Percentiles rank a stretch among this genome's conserved stretches.
phyloP scores from a whole-genome alignment of 1,140 invertebrate species.

The Lithobius niger region DNA sequence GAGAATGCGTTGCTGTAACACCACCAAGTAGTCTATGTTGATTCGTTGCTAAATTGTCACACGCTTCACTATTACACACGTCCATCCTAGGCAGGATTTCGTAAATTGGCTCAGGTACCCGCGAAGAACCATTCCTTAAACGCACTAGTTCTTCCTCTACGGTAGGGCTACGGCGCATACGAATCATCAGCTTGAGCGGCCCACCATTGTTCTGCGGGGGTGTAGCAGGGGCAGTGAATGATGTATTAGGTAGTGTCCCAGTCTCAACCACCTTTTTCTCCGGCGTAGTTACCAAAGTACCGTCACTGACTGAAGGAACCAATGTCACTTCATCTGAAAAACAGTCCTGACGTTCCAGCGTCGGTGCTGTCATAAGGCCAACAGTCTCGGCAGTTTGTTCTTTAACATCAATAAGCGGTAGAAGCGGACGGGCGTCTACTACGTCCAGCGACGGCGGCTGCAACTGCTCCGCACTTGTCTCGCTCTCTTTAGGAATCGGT shows the following conservation, averaged over 20 bases:
- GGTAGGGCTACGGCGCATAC: slow-evolving; percentile 72
- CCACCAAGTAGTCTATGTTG: too few species aligned
- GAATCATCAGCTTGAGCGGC: slow-evolving; percentile 59
- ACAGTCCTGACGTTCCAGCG: neutral
- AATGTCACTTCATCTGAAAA: slow-evolving; percentile 13
- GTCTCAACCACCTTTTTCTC: too few species aligned
- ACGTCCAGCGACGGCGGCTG: too few species aligned
- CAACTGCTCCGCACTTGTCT: too few species aligned
- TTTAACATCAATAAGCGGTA: too few species aligned
- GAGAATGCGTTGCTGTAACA: neutral
- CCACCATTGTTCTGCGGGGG: slow-evolving; percentile 38
- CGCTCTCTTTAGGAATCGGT: too few species aligned
- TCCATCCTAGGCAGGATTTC: slow-evolving; percentile 56
- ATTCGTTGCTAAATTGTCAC: neutral
- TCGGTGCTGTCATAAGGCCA: neutral
- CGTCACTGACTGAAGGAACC: slow-evolving; percentile 11
- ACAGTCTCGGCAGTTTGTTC: neutral
- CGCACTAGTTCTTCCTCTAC: slow-evolving; percentile 64
- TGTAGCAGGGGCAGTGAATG: too few species aligned
- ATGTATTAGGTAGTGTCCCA: too few species aligned
- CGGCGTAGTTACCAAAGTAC: too few species aligned
- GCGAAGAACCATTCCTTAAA: slow-evolving; percentile 41
- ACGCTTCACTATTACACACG: neutral
- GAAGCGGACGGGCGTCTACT: too few species aligned
- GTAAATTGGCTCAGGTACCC: slow-evolving; percentile 51